phyloP scores from a whole-genome alignment of 1,140 invertebrate species.

The Mesaphorura yosii region DNA sequence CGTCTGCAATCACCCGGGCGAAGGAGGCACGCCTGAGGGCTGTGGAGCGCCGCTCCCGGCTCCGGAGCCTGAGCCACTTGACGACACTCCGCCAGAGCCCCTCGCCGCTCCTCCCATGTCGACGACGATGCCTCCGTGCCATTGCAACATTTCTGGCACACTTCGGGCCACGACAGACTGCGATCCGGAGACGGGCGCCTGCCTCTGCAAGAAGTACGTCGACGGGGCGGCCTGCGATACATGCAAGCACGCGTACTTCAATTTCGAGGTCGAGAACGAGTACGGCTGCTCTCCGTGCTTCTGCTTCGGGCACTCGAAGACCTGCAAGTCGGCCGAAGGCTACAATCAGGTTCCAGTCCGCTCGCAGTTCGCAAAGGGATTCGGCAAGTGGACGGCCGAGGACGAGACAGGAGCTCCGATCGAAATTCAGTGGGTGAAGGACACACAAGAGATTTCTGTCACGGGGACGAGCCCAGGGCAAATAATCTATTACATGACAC shows the following conservation, averaged over 20 bases:
- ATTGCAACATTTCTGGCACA: constrained; percentile 73
- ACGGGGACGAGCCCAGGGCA: constrained; percentile 57
- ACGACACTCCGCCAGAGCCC: too few relatives aligned
- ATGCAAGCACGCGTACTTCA: constrained; percentile 94
- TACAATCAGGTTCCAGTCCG: constrained; percentile 53
- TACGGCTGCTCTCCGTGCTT: constrained; percentile 97
- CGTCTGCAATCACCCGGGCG: not conserved
- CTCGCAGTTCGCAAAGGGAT: constrained; percentile 58
- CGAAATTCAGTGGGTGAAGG: constrained; percentile 62
- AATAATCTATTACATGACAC: too few relatives aligned
- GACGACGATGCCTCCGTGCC: too few relatives aligned
- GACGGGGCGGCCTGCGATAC: constrained; percentile 79
- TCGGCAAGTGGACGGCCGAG: constrained; percentile 71
- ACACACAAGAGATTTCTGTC: constrained; percentile 66
- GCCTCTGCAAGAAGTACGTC: constrained; percentile 84
- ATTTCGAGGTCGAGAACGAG: constrained; percentile 73
- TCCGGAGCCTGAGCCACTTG: too few relatives aligned
- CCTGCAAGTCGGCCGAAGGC: constrained; percentile 72
- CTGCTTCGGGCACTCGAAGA: constrained; percentile 93
- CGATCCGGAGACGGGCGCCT: constrained; percentile 64
- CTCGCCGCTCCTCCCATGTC: too few relatives aligned
- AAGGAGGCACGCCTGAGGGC: not conserved
- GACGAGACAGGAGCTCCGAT: constrained; percentile 47
- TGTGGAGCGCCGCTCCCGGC: not conserved
- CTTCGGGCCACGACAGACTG: constrained; percentile 70